phyloP scores from a whole-genome alignment of 2,113 vertebrate species.

The Rhea pennata region DNA sequence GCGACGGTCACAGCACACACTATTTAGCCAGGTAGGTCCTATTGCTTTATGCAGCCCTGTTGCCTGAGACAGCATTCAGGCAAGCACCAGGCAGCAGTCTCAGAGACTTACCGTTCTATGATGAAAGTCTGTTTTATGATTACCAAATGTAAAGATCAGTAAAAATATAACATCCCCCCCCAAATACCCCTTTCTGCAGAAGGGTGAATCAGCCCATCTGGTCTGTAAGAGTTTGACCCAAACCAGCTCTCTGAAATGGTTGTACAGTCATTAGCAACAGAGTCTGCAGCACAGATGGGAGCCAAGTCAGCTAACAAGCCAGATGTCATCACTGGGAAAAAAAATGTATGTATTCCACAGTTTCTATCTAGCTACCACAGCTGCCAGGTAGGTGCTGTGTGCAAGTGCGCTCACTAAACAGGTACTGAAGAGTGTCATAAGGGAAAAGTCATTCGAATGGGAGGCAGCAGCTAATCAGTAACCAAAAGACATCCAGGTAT shows the following conservation, averaged over 20 bases:
- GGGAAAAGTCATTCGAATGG: background rate
- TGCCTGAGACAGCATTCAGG: background rate
- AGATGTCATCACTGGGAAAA: slow-evolving; percentile 40
- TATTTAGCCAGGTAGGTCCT: background rate
- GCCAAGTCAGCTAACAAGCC: slow-evolving; percentile 54
- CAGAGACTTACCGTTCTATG: background rate
- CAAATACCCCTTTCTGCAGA: background rate
- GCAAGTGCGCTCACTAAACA: background rate
- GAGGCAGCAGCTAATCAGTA: slow-evolving; percentile 7
- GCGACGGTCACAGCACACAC: background rate
- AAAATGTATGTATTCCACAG: background rate
- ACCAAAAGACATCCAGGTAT: background rate
- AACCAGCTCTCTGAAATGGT: background rate
- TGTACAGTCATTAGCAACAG: slow-evolving; percentile 9
- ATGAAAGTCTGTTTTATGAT: background rate
- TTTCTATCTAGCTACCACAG: slow-evolving; percentile 9
- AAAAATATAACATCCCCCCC: background rate
- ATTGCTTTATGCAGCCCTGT: background rate
- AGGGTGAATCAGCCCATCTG: background rate
- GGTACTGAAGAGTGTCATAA: background rate
- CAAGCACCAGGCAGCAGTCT: background rate
- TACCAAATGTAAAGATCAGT: background rate
- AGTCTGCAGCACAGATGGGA: background rate
- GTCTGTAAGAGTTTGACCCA: background rate
- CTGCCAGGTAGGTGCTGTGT: slow-evolving; percentile 31